A percentile compares a stretch with the other conserved stretches of the same genome.
Evolutionary conservation across 2,888 invertebrate species (phyloP).

Genomic region (Cactoblastis cactorum): DNA sequence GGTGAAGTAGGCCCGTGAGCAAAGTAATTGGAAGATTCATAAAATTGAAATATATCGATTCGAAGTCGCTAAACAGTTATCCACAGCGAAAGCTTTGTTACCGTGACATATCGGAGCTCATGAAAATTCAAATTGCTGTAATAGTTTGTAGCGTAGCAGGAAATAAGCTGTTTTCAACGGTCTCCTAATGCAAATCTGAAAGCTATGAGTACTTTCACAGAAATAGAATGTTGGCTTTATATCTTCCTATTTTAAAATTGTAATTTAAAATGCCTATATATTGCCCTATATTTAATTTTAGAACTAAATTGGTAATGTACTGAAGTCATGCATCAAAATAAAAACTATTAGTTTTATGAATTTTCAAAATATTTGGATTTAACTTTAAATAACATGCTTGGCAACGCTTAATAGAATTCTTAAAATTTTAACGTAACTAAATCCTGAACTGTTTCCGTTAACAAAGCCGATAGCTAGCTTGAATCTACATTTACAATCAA

Average conservation of each 20-base stretch:
- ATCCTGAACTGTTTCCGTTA: too few relatives aligned
- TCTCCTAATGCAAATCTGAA: neutral
- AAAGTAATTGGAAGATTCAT: conserved; percentile 2
- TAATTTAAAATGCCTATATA: neutral
- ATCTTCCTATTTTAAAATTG: neutral
- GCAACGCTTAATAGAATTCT: too few relatives aligned
- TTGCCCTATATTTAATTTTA: too few relatives aligned
- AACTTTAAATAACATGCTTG: too few relatives aligned
- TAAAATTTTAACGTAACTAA: too few relatives aligned
- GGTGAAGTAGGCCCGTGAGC: conserved; percentile 2
- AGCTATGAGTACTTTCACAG: neutral
- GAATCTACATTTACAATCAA: conserved; percentile 20
- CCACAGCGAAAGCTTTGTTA: conserved; percentile 7
- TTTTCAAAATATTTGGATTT: too few relatives aligned
- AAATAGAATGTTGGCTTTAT: neutral
- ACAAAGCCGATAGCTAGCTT: neutral
- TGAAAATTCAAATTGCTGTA: conserved; percentile 43
- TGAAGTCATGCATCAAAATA: too few relatives aligned
- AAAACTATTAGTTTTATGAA: too few relatives aligned
- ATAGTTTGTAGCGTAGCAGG: conserved; percentile 29
- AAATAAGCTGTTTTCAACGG: conserved; percentile 10
- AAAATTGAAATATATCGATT: conserved; percentile 5
- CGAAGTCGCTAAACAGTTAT: conserved; percentile 3
- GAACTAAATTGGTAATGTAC: too few relatives aligned
- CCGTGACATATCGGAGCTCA: conserved; percentile 4